Evolutionary conservation across 2,797 vertebrate species (phyloP), one percentile per base, ranked within the genome.

Genomic region (Pteronotus mesoamericanus): DNA sequence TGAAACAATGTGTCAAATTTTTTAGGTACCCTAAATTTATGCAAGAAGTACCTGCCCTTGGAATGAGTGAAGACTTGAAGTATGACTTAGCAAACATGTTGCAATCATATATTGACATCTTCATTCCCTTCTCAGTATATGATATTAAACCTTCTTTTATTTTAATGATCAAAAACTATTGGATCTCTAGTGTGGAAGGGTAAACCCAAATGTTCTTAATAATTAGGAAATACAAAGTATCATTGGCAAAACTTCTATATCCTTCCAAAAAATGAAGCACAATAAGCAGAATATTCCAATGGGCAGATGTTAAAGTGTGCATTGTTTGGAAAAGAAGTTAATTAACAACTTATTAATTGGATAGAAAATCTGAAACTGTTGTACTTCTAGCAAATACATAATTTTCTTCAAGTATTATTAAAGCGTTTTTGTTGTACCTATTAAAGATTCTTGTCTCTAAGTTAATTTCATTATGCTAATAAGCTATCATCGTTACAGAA

Each of bases 401-500:
- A 98, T 99, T 99, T 99, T 99, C 98, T 99, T 99, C 99, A 99
- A 99, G 99, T 99, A 99, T 99, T 99, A 99, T 99, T 99, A 99
- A 99, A 99, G 99, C 98, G 91, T 98, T 99, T 99, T 99, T 99
- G 99, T 99, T 99, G 99, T 99, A 99, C 99, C 99, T 99, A 99
- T 99, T 99, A 99, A 99, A 99, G 99, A 99, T 99, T 99, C 99
- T 99, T 99, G 99, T 99, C 99, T 99, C 98, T 97, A 99, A 99
- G 99, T 99, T 99, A 99, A 99, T 99, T 99, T 99, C 99, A 99
- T 99, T 99, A 99, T 99, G 99, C 99, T 99, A 99, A 99, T 99
- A 99, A 99, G 99, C 99, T 99, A 99, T 99, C 99, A 99, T 99
- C 99, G 99, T 99, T 99, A 99, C 99, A 98, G 99, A 99, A 99